Evolutionary conservation across 2,113 vertebrate species (phyloP), one percentile per base, ranked within the genome.

Genomic region (Myxocyprinus asiaticus): DNA sequence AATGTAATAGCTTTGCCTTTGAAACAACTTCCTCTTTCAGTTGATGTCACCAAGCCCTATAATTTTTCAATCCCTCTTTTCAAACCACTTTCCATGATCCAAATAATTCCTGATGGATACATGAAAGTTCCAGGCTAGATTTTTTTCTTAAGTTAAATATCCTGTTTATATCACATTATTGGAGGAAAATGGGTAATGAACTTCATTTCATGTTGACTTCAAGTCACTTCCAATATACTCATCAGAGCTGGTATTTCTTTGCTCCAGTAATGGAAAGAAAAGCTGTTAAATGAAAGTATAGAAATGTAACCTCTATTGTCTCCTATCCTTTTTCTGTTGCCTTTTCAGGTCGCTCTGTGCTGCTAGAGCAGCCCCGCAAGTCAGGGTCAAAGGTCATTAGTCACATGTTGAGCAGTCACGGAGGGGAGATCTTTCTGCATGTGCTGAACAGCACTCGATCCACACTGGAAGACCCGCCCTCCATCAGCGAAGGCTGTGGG

Each of bases 361-460:
- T 99, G 55, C 85, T 99, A 89, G 98, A 99, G 47, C 97, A 99
- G 78, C 98, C 98, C 0, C 94, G 97, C 55, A 99, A 99, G 76
- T 98, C 96, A 0, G 97, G 98, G 67, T 98, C 98, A n/a, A 99
- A 99, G 91, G 95, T 99, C 76, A 97, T 99, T 82, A 99, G 97
- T 85, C 98, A 99, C 89, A 99, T 99, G 98, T 95, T 99, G 56
- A 98, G 98, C 88, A 98, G 97, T 90, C 97, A 99, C 0, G 98
- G 97, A 43, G 98, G 98, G 10, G 98, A 99, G 88, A 99, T 99
- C 80, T 99, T 99, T 84, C 84, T 99, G 78, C 97, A 99, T 0
- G 95, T 98, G 14, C 90, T 99, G 78, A 99, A 96, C 90, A 96
- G 96, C 90, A 98, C 96, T 11, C 94, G 98, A 56, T 99, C 98